These are phyloP conservation scores for Dinoponera quadriceps DNA, from an alignment of 1,140 invertebrate species.

Conservation along the genomic window DNA sequence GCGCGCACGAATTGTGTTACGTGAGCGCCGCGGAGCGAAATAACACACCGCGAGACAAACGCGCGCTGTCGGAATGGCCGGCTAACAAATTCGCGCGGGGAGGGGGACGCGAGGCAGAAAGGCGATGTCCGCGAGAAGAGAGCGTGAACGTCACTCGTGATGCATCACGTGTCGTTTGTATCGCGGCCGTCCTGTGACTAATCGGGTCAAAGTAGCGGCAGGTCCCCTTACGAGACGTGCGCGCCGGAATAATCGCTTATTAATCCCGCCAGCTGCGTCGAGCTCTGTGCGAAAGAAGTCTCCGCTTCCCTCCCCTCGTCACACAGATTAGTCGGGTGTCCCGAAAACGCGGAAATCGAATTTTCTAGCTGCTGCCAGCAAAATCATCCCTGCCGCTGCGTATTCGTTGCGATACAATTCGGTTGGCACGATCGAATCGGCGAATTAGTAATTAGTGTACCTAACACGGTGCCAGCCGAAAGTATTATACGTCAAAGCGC, in stretches of 20 bases:
- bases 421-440: no score
- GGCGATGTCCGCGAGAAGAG: conserved; percentile 43
- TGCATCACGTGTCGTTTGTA: conserved; percentile 55
- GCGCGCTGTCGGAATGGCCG: conserved; percentile 36
- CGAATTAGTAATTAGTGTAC: no score
- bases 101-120: conserved; percentile 19
- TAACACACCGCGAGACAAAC: conserved; percentile 44
- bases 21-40: conserved; percentile 42
- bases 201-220: conserved; percentile 41
- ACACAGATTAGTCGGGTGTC: neutral
- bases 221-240: conserved; percentile 4
- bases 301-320: no score
- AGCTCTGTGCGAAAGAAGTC: neutral
- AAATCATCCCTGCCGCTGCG: no score
- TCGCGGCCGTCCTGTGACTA: conserved; percentile 33
- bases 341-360: neutral
- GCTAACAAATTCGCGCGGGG: conserved; percentile 48
- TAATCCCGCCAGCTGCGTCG: conserved; percentile 13
- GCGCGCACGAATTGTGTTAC: conserved; percentile 53
- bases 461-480: no score
- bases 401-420: no score
- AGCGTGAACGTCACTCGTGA: conserved; percentile 43
- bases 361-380: no score
- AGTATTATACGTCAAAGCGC: no score
- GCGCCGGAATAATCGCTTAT: conserved; percentile 18